These are phyloP conservation scores for Orestias chungarensis DNA, from an alignment of 2,797 vertebrate species.

Conservation along the genomic window DNA sequence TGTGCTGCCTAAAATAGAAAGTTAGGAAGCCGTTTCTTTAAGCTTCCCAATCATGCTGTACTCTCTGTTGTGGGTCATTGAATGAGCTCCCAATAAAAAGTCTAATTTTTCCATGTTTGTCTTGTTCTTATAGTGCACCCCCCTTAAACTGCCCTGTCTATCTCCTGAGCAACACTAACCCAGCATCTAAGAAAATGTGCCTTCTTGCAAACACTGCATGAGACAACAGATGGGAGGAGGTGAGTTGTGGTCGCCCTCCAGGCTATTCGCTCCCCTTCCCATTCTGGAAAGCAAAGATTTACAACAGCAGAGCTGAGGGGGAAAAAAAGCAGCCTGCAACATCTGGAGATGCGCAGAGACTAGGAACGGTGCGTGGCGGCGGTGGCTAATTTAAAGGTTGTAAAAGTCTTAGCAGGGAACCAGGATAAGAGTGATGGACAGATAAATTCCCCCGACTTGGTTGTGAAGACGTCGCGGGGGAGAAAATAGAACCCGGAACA, in stretches of 20 bases:
- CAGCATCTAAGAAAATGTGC: constrained; percentile 14
- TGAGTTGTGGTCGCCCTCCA: constrained; percentile 60
- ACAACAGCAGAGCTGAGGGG: constrained; percentile 45
- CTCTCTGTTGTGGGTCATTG: background rate
- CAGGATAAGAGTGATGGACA: constrained; percentile 71
- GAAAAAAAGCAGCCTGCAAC: constrained; percentile 49
- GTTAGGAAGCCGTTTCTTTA: background rate
- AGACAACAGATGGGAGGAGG: constrained; percentile 76
- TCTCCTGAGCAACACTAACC: constrained; percentile 25
- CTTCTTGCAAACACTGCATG: constrained; percentile 42
- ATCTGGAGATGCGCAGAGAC: constrained; percentile 63
- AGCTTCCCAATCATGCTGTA: too few species aligned
- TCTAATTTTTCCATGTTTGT: background rate
- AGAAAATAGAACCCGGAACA: constrained; percentile 53
- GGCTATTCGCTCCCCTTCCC: constrained; percentile 49
- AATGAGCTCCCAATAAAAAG: background rate
- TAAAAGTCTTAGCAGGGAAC: constrained; percentile 70
- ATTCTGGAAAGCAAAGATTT: constrained; percentile 60
- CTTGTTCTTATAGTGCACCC: constrained; percentile 1
- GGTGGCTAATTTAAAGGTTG: constrained; percentile 77
- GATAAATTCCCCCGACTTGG: constrained; percentile 53
- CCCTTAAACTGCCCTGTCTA: background rate
- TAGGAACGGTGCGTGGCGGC: constrained; percentile 60
- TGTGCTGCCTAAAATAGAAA: background rate
- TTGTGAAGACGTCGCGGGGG: constrained; percentile 54